Conservation (phyloP, 30 jellyfish, hydroid and myxozoan species). For the Rhopilema esculentum region DNA sequence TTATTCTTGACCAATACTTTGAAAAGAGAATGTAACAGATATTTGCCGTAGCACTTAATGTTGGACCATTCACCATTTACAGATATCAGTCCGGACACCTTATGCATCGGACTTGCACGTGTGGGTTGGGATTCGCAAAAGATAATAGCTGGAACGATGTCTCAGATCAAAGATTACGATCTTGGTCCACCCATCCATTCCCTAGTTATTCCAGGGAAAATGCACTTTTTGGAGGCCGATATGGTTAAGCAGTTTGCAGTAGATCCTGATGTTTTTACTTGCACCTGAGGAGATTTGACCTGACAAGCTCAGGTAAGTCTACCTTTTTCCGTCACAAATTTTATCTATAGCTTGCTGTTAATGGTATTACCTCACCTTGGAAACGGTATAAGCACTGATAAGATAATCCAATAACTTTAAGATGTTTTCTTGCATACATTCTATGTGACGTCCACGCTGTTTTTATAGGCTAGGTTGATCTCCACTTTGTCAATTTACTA, state of each 20-base stretch:
- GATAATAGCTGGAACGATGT: constrained; percentile 77
- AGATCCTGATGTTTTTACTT: not conserved
- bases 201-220: constrained; percentile 91
- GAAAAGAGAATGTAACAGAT: too few species aligned
- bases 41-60: too few species aligned
- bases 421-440: too few species aligned
- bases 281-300: not conserved
- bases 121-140: constrained; percentile 98
- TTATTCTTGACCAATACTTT: too few species aligned
- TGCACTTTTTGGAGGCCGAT: constrained; percentile 89
- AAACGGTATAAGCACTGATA: too few species aligned
- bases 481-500: too few species aligned
- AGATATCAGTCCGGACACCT: constrained; percentile 67
- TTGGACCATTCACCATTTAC: too few species aligned
- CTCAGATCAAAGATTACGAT: constrained; percentile 56
- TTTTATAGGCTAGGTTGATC: too few species aligned
- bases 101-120: constrained; percentile 92
- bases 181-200: constrained; percentile 97
- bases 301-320: not conserved
- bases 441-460: too few species aligned
- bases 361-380: too few species aligned
- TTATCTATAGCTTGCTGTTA: too few species aligned
- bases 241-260: constrained; percentile 82
- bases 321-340: not conserved
- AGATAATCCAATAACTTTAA: too few species aligned